A percentile compares a stretch with the other conserved stretches of the same genome.
These are phyloP conservation scores for Trypoxylus dichotomus DNA, from an alignment of 1,140 invertebrate genomes.

Conservation along the genomic window DNA sequence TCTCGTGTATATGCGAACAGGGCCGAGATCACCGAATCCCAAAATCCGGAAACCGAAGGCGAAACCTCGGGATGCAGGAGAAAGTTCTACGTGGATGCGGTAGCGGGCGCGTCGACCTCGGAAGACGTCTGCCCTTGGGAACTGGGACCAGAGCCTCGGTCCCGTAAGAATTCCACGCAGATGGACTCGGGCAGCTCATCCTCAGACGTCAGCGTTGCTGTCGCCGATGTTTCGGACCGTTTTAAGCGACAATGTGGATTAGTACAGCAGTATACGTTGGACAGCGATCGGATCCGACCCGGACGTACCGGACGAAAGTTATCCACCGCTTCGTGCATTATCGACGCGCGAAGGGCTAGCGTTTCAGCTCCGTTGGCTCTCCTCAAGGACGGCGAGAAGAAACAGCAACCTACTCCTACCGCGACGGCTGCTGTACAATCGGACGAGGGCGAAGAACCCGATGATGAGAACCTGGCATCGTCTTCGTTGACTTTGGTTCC, in stretches of 20 bases:
- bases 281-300: conserved; percentile 53
- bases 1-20: conserved; percentile 1
- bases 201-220: conserved; percentile 69
- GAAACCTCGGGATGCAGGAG: conserved; percentile 43
- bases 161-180: conserved; percentile 61
- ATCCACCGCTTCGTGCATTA: conserved; percentile 49
- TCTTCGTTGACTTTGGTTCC: conserved; percentile 13
- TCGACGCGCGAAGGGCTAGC: conserved; percentile 52
- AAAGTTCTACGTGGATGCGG: conserved; percentile 51
- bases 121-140: conserved; percentile 75
- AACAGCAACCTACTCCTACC: conserved; percentile 46
- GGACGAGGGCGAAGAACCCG: conserved; percentile 20
- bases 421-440: conserved; percentile 38
- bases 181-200: conserved; percentile 67
- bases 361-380: conserved; percentile 52
- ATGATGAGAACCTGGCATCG: conserved; percentile 31
- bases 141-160: conserved; percentile 47
- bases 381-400: conserved; percentile 48
- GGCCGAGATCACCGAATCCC: conserved; percentile 30
- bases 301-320: conserved; percentile 48
- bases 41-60: conserved; percentile 18
- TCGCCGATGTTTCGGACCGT: conserved; percentile 60
- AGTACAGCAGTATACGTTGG: conserved; percentile 64
- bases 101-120: conserved; percentile 55
- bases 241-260: conserved; percentile 54